phyloP scores from a whole-genome alignment of 2,888 invertebrate genomes.

The Lydus trimaculatus region DNA sequence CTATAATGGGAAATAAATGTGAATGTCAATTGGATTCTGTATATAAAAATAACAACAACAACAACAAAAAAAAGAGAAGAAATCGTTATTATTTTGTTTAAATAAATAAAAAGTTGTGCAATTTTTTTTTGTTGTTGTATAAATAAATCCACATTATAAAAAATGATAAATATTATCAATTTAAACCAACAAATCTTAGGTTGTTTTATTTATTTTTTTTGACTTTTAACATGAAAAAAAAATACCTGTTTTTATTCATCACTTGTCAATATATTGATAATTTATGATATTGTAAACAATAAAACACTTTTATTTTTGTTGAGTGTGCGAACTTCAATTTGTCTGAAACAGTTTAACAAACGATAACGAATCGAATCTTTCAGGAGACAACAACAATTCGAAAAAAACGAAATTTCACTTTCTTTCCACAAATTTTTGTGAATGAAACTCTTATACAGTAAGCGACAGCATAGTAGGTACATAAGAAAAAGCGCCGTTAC shows the following conservation, averaged over 20 bases:
- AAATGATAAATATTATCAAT: neutral
- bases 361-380: neutral
- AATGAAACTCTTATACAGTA: too few relatives aligned
- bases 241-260: neutral
- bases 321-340: too few relatives aligned
- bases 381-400: too few relatives aligned
- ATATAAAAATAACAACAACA: neutral
- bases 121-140: too few relatives aligned
- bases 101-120: neutral
- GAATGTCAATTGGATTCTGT: neutral
- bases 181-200: neutral
- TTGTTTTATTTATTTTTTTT: neutral
- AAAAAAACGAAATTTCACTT: too few relatives aligned
- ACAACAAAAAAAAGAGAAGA: neutral
- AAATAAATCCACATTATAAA: too few relatives aligned
- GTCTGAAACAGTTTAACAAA: neutral
- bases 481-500: too few relatives aligned
- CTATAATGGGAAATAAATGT: conserved; percentile 24
- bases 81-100: neutral
- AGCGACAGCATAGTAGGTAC: too few relatives aligned
- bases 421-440: too few relatives aligned
- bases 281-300: neutral
- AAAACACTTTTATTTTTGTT: neutral
- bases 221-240: neutral
- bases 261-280: neutral